Base-by-base conservation (phyloP, 1,140 invertebrate genomes). In the Chymomyza costata region DNA sequence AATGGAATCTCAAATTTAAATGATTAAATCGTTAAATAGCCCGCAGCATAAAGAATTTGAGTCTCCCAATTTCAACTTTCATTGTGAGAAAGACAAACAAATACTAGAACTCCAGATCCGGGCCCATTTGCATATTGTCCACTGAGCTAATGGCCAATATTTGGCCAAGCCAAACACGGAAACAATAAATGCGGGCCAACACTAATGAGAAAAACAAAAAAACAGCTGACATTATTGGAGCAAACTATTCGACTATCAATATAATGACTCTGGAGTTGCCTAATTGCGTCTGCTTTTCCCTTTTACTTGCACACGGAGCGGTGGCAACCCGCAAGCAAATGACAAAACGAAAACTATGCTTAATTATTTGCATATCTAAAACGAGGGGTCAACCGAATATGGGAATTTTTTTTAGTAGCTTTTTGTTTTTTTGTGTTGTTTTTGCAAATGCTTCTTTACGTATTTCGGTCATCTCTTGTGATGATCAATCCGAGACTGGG, bases 21-120 rank as follows among this genome's bases (percentile, higher is more conserved):
- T 19, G 13, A 8, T 10, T 19, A 37, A 53, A 47, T 43, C n/a
- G n/a, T 31, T 28, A 46, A 58, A 76, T 47, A 31, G 62, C 70
- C 71, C 52, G 53, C 66, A 65, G 62, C 31, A 31, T 30, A 55
- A 43, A 54, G 37, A 35, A 49, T 56, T 34, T 56, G 37, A 45
- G n/a, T 34, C 15, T 25, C 21, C 21, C 21, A 8, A 25, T 44
- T 40, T 37, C 34, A 43, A 59, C 62, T 63, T 78, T 66, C 53
- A 21, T 70, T 39, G 62, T 70, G 66, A 65, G 71, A 78, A 71
- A 55, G 63, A 70, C 53, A 70, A 78, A 78, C 61, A 43, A 3
- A 47, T 35, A 13, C 15, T 30, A 28, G 38, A 46, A 32, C 34
- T 47, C 32, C 21, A 40, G 44, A 59, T 47, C 50, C 15, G 13